A percentile compares a stretch with the other conserved stretches of the same genome.
These are phyloP conservation scores for Apodemus agrarius DNA, from an alignment of 2,797 vertebrate genomes.

Conservation along the genomic window DNA sequence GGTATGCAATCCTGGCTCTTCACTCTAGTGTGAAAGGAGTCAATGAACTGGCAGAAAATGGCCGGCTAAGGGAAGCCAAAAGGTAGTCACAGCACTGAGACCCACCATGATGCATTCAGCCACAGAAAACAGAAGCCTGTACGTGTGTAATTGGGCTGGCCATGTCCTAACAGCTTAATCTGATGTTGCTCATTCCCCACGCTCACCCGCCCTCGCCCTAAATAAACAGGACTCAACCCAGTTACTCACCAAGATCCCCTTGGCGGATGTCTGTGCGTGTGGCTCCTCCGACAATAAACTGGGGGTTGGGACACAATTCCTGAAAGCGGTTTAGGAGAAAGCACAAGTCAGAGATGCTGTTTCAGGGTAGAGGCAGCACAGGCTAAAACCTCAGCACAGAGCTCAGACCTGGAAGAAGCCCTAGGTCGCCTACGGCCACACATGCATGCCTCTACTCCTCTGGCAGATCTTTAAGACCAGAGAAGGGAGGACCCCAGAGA, in stretches of 20 bases:
- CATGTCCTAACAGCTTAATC: neutral
- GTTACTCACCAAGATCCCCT: slow-evolving; percentile 92
- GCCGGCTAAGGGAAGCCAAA: neutral
- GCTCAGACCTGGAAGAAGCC: neutral
- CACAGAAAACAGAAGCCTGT: neutral
- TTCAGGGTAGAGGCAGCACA: rapidly evolving
- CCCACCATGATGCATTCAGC: too few species aligned
- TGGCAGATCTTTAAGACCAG: neutral
- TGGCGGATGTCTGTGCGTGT: slow-evolving; percentile 95
- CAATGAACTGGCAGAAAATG: neutral
- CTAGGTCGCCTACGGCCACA: rapidly evolving
- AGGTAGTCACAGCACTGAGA: neutral
- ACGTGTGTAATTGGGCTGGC: rapidly evolving
- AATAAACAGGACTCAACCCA: neutral
- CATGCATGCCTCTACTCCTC: rapidly evolving
- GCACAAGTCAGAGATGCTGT: neutral
- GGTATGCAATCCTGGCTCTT: neutral
- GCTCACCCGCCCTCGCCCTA: neutral
- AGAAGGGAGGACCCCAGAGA: neutral
- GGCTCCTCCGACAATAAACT: slow-evolving; percentile 94
- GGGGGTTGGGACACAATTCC: slow-evolving; percentile 92
- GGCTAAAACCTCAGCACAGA: neutral
- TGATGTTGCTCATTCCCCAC: neutral
- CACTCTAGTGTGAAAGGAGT: neutral
- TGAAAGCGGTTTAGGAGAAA: slow-evolving; percentile 78